Base-by-base conservation (phyloP, 2,888 invertebrate genomes). In the Drosophila borealis region DNA sequence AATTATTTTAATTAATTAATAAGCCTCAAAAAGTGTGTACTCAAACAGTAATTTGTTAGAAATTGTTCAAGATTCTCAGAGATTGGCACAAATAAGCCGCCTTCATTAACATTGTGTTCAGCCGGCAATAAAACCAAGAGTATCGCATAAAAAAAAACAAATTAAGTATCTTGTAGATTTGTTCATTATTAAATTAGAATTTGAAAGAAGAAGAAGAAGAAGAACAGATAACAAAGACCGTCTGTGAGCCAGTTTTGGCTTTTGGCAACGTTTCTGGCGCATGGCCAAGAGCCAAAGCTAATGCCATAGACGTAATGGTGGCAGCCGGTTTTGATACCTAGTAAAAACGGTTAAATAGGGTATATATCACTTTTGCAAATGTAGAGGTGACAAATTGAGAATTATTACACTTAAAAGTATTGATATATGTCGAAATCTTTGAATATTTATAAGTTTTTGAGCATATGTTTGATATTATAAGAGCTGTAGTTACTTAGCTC, bases 251-350 rank as follows among this genome's bases (percentile, higher is more conserved):
- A 75, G 61, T 64, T 73, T 45, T 10, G 33, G 42, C 21, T 50
- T 64, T 78, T 68, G 51, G 66, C 66, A 68, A 60, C 62, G 50
- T 62, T 69, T 74, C 69, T 85, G 66, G 80, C 78, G 70, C 83
- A 80, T 73, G 83, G 83, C 74, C 83, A 78, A 83, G 69, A 80
- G 64, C 69, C 67, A 66, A 48, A 53, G 48, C 68, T 51, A 68
- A 57, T 56, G 51, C 56, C 49, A 57, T 46, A 61, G 67, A 64
- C 75, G 67, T 65, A 65, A 71, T 61, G 54, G 45, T 54, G 57
- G 41, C 48, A 81, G 81, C 85, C 85, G 82, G 78, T 74, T 77
- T 76, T 29, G 17, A 45, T 55, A 25, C 44, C 25, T 36, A 25
- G 4, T 55, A 19, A 44, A 17, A 4, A 13, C 10, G 4, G 3